Conservation (phyloP, 1,140 invertebrate genomes). For the Drosophila nannoptera region DNA sequence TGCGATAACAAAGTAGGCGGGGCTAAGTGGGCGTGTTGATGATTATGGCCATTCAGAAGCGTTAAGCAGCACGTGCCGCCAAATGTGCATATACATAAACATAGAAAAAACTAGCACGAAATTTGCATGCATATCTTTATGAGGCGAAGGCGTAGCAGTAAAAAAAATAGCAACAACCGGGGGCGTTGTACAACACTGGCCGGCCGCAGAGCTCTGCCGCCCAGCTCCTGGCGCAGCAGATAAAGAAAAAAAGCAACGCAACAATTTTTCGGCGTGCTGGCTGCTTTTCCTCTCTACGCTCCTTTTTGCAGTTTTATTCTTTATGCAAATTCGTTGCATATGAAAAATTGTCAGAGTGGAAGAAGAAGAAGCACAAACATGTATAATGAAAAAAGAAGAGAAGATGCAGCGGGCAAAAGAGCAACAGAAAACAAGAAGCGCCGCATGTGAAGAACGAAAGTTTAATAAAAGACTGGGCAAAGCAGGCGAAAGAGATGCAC, state of each 20-base stretch:
- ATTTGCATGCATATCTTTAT: slow-evolving; percentile 71
- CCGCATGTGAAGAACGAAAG: slow-evolving; percentile 59
- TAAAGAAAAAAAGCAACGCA: slow-evolving; percentile 64
- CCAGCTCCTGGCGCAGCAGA: slow-evolving; percentile 13
- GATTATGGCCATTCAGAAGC: slow-evolving; percentile 56
- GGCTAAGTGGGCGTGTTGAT: slow-evolving; percentile 28
- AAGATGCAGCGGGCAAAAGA: background rate
- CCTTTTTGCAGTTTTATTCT: slow-evolving; percentile 58
- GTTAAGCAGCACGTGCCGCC: slow-evolving; percentile 25
- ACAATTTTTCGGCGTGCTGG: slow-evolving; percentile 66
- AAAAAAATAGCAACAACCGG: slow-evolving; percentile 43
- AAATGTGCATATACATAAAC: background rate
- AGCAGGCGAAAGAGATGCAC: background rate
- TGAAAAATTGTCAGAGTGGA: slow-evolving; percentile 60
- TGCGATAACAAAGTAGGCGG: background rate
- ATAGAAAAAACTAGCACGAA: slow-evolving; percentile 52
- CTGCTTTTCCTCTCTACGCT: slow-evolving; percentile 31
- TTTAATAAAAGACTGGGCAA: slow-evolving; percentile 62
- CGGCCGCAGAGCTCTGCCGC: background rate
- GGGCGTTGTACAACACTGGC: slow-evolving; percentile 27
- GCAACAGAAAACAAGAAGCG: slow-evolving; percentile 43
- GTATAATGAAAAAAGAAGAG: slow-evolving; percentile 7
- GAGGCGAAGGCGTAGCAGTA: slow-evolving; percentile 37
- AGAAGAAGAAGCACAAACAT: background rate
- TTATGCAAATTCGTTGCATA: slow-evolving; percentile 76